Conservation (phyloP, 1,140 invertebrate species). For the Danaus melanippus region DNA sequence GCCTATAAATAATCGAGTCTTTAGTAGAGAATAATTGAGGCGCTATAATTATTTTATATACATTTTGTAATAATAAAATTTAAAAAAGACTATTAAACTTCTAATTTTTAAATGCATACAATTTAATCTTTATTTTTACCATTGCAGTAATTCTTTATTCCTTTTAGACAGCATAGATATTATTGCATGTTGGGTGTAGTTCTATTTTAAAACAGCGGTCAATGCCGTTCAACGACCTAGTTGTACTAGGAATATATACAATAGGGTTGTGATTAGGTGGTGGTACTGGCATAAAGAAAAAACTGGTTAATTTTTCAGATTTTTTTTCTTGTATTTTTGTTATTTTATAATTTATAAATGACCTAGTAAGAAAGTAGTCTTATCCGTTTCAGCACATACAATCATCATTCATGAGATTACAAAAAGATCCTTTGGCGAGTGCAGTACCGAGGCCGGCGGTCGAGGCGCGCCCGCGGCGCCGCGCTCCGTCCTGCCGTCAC, state of each 20-base stretch:
- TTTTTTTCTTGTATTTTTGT: slow-evolving; percentile 67
- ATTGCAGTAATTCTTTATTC: too few relatives aligned
- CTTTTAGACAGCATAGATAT: too few relatives aligned
- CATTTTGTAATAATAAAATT: too few relatives aligned
- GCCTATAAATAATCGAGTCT: too few relatives aligned
- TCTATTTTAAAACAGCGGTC: slow-evolving; percentile 51
- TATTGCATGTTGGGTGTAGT: neutral
- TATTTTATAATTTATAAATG: slow-evolving; percentile 72
- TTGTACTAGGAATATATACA: neutral
- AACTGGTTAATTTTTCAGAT: slow-evolving; percentile 52
- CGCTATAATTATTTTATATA: too few relatives aligned
- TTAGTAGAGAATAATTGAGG: too few relatives aligned
- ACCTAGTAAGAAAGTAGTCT: slow-evolving; percentile 72
- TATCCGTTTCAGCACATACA: slow-evolving; percentile 76
- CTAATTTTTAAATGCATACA: too few relatives aligned
- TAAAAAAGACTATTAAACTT: too few relatives aligned
- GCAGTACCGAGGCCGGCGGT: slow-evolving; percentile 67
- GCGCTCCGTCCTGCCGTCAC: slow-evolving; percentile 61
- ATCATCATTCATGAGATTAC: slow-evolving; percentile 73
- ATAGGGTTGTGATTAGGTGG: too few relatives aligned
- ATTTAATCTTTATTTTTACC: too few relatives aligned
- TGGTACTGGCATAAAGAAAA: slow-evolving; percentile 24
- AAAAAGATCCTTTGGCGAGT: slow-evolving; percentile 85
- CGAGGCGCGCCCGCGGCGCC: slow-evolving; percentile 62
- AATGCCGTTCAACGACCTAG: slow-evolving; percentile 50